Evolutionary conservation across 2,888 invertebrate genomes (phyloP), one percentile per base, ranked within the genome.

Genomic region (Tuta absoluta): DNA sequence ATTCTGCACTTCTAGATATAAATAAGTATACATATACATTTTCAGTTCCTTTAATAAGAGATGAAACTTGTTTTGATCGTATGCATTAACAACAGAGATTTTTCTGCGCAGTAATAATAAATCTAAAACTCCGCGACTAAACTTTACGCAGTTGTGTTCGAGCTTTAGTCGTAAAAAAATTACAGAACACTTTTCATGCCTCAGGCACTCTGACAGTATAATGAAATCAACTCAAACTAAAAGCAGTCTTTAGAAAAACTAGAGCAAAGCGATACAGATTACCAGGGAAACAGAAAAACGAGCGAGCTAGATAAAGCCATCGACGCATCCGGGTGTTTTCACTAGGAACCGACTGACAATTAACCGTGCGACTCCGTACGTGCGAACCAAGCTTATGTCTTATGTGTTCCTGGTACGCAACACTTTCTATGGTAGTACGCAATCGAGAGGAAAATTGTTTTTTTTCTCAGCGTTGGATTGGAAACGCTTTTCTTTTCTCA

Each of bases 271-370:
- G 21, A 19, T 57, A 24, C 45, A 17, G 60, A 65, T 69, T 76
- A 81, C 80, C 63, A 78, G 76, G 79, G 71, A 68, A 57, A 66
- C 80, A 83, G 80, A 78, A 80, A 77, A 74, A 75, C 71, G 68
- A 41, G 69, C 71, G 72, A 72, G 76, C 79, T 85, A 87, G 87
- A 87, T 86, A 85, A 82, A 78, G 74, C 75, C 28, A 84, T 85
- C 84, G 81, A 77, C 65, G 76, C 85, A 85, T 89, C 89, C 87
- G 87, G 84, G 82, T 84, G 86, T 81, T 89, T 89, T 88, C 89
- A 86, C 87, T 77, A 77, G 79, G 77, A 80, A 82, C 78, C 73
- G 74, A 76, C 69, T 74, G 73, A 82, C 86, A 85, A 85, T 84
- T 79, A 78, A 33, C 56, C 56, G 56, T 56, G 56, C n/a, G 56